A percentile compares a stretch with the other conserved stretches of the same genome.
Conservation (phyloP, 1,140 invertebrate species). For the Papilio xuthus region DNA sequence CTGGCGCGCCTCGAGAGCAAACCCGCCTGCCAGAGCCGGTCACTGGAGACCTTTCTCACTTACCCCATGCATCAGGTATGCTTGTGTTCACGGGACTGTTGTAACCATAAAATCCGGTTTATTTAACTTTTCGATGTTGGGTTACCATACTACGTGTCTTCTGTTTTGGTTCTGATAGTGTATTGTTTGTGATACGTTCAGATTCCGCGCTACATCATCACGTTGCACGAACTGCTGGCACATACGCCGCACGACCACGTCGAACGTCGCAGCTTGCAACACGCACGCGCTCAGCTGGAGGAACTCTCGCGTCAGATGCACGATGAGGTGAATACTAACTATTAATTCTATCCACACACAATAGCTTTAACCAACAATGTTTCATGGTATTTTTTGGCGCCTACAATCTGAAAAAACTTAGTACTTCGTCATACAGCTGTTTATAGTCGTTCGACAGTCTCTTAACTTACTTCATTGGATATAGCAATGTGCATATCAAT, state of each 20-base stretch:
- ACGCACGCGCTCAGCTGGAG: constrained; percentile 93
- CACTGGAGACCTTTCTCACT: constrained; percentile 94
- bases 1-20: constrained; percentile 93
- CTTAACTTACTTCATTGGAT: no score
- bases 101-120: background rate
- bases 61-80: constrained; percentile 97
- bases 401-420: no score
- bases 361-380: constrained; percentile 1
- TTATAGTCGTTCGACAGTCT: no score
- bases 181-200: constrained; percentile 60
- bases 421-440: no score
- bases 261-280: constrained; percentile 94
- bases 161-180: background rate
- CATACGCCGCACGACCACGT: constrained; percentile 97
- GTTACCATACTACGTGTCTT: no score
- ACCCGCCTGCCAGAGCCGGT: constrained; percentile 91
- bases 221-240: constrained; percentile 94
- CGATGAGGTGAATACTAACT: constrained; percentile 85
- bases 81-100: background rate
- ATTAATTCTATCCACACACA: background rate
- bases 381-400: constrained; percentile 43
- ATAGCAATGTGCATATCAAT: no score
- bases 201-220: constrained; percentile 96
- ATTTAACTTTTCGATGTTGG: no score
- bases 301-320: constrained; percentile 92